phyloP scores from a whole-genome alignment of 1,140 invertebrate genomes.

The Drosophila athabasca region DNA sequence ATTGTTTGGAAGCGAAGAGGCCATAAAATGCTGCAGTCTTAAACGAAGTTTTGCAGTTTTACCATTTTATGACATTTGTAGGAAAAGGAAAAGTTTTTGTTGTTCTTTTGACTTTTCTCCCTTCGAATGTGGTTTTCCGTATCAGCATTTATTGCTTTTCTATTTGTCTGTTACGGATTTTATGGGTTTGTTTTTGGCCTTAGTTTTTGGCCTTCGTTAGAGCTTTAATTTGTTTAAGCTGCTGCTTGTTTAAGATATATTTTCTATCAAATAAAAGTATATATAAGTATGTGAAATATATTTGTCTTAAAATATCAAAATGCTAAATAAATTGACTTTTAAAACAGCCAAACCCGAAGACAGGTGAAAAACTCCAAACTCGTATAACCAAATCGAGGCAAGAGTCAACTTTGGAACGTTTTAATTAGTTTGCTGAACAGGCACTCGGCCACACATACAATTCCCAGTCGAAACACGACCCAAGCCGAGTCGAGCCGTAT shows the following conservation, averaged over 20 bases:
- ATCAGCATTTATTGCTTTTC: conserved; percentile 61
- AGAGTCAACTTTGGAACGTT: conserved; percentile 44
- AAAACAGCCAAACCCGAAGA: background rate
- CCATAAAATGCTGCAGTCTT: conserved; percentile 45
- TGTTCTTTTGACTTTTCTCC: conserved; percentile 9
- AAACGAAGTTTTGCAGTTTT: conserved; percentile 44
- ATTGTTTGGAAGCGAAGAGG: conserved; percentile 12
- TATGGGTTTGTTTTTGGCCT: conserved; percentile 36
- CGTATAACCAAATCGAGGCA: conserved; percentile 2
- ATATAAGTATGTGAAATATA: too few relatives aligned
- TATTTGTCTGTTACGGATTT: conserved; percentile 44
- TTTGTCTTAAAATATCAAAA: background rate
- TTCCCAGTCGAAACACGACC: conserved; percentile 24
- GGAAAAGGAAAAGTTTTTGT: conserved; percentile 25
- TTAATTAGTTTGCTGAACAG: conserved; percentile 66
- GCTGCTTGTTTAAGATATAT: too few relatives aligned
- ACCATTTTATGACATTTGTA: conserved; percentile 59
- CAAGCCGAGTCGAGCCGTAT: conserved; percentile 3
- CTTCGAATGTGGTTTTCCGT: background rate
- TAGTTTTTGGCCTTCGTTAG: conserved; percentile 13
- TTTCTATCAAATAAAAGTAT: too few relatives aligned
- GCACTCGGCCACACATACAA: conserved; percentile 4
- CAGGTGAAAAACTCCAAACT: background rate
- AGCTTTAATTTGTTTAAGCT: background rate
- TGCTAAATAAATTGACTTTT: conserved; percentile 41